A percentile compares a stretch with the other conserved stretches of the same genome.
Evolutionary conservation across 2,888 invertebrate genomes (phyloP).

Genomic region (Cryptosula pallasiana): DNA sequence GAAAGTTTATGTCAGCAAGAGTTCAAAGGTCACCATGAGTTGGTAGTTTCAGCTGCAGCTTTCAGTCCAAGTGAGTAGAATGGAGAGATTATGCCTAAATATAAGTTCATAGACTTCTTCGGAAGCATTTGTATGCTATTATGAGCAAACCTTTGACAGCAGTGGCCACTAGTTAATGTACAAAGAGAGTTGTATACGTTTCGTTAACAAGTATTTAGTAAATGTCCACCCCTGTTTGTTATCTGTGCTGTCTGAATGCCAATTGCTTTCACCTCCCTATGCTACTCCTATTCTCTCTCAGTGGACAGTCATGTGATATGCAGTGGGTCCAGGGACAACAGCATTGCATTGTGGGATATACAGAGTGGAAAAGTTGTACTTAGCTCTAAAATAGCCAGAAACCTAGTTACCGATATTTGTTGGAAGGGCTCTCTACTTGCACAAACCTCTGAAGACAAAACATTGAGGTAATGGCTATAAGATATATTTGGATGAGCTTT

Average conservation of each 20-base stretch:
- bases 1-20: background rate
- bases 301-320: background rate
- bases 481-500: too few species aligned
- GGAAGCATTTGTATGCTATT: too few species aligned
- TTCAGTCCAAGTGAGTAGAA: background rate
- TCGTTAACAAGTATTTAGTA: too few species aligned
- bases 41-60: background rate
- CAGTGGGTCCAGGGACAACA: slow-evolving; percentile 13
- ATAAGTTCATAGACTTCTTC: too few species aligned
- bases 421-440: slow-evolving; percentile 20
- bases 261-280: background rate
- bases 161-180: too few species aligned
- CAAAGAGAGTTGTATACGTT: too few species aligned
- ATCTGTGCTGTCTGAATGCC: background rate
- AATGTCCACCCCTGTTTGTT: background rate
- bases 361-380: background rate
- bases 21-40: slow-evolving; percentile 17
- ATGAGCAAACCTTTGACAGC: too few species aligned
- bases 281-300: background rate
- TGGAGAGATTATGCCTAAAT: too few species aligned
- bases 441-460: slow-evolving; percentile 23
- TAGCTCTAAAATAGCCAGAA: slow-evolving; percentile 8
- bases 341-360: slow-evolving; percentile 19
- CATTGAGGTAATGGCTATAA: slow-evolving; percentile 7
- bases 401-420: slow-evolving; percentile 21